Conservation (phyloP, 2,888 invertebrate genomes). For the Spodoptera littoralis region DNA sequence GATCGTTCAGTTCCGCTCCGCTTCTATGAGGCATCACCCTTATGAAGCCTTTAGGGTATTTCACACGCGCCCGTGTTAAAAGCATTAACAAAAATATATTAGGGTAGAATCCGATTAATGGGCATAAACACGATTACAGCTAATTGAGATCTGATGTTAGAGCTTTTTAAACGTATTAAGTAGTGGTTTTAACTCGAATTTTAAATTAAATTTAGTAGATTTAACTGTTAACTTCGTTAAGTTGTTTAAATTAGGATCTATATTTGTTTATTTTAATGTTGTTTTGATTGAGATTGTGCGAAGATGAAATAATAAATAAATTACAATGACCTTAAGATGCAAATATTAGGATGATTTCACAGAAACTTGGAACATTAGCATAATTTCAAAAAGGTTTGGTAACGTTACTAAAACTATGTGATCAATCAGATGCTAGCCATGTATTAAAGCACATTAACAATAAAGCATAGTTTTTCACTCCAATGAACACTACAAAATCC, state of each 20-base stretch:
- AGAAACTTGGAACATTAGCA: too few relatives aligned
- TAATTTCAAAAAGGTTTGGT: too few relatives aligned
- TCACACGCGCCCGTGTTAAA: slow-evolving; percentile 46
- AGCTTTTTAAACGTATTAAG: slow-evolving; percentile 24
- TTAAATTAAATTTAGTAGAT: background rate
- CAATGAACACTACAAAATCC: too few relatives aligned
- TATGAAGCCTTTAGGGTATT: slow-evolving; percentile 28
- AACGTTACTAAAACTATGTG: too few relatives aligned
- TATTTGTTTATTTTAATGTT: background rate
- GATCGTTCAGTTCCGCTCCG: too few relatives aligned
- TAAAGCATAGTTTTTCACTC: too few relatives aligned
- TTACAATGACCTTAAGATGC: too few relatives aligned
- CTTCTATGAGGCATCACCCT: background rate
- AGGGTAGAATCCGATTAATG: slow-evolving; percentile 55
- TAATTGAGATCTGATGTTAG: slow-evolving; percentile 63
- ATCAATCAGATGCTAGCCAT: too few relatives aligned
- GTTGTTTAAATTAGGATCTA: background rate
- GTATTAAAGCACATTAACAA: too few relatives aligned
- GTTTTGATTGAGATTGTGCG: background rate
- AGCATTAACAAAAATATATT: slow-evolving; percentile 62
- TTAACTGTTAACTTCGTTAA: background rate
- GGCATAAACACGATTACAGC: slow-evolving; percentile 50
- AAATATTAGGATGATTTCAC: too few relatives aligned
- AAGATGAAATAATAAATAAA: too few relatives aligned
- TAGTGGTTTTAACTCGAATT: slow-evolving; percentile 9